phyloP scores from a whole-genome alignment of 2,888 invertebrate species.

The Callinectes sapidus region DNA sequence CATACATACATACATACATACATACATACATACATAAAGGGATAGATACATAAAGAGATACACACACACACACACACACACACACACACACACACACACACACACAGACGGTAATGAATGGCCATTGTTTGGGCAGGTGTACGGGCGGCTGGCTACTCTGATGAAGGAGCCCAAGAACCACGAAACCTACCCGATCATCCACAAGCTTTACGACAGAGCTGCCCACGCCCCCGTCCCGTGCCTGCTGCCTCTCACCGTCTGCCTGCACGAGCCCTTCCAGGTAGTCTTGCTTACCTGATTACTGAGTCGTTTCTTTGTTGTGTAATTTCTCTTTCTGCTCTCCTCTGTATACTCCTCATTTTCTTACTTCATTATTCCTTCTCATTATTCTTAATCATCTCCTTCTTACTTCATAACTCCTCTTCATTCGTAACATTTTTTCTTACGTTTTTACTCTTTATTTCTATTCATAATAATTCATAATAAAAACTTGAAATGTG shows the following conservation, averaged over 20 bases:
- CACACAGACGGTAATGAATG: slow-evolving; percentile 47
- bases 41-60: too few relatives aligned
- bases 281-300: not conserved
- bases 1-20: too few relatives aligned
- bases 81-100: slow-evolving; percentile 5
- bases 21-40: too few relatives aligned
- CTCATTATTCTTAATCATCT: too few relatives aligned
- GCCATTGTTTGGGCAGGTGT: slow-evolving; percentile 78
- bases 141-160: slow-evolving; percentile 75
- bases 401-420: too few relatives aligned
- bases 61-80: not conserved
- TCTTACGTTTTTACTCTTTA: not conserved
- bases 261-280: slow-evolving; percentile 71
- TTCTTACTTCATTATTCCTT: not conserved
- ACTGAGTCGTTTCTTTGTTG: not conserved
- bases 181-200: slow-evolving; percentile 67
- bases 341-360: not conserved
- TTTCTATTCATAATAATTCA: not conserved
- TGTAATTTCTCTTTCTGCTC: too few relatives aligned
- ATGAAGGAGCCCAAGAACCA: slow-evolving; percentile 56
- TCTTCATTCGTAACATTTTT: too few relatives aligned
- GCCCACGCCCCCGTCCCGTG: slow-evolving; percentile 79
- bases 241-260: slow-evolving; percentile 79
- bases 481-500: too few relatives aligned
- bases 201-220: slow-evolving; percentile 63